These are phyloP conservation scores for Acanthococcus lagerstroemiae DNA, from an alignment of 2,888 invertebrate species.

Conservation along the genomic window DNA sequence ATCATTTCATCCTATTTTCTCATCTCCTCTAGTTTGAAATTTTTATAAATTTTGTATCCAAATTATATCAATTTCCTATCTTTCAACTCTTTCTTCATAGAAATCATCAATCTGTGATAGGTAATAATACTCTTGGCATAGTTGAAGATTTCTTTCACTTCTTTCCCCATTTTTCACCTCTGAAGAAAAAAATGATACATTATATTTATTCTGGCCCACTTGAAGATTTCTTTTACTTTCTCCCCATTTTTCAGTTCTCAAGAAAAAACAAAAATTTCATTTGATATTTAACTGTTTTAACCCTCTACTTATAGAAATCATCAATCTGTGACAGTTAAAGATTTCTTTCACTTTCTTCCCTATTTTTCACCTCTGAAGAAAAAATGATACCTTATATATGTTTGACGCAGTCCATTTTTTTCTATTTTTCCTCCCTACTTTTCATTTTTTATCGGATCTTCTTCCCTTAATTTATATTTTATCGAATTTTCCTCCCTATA, in stretches of 20 bases:
- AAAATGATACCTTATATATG: slow-evolving; percentile 3
- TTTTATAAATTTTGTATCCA: slow-evolving; percentile 2
- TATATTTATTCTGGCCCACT: slow-evolving; percentile 1
- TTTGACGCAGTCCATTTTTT: slow-evolving; percentile 1
- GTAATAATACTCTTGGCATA: slow-evolving; percentile 4
- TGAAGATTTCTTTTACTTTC: not conserved
- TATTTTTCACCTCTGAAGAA: not conserved
- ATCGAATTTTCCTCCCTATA: too few species aligned
- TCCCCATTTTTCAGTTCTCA: slow-evolving; percentile 1
- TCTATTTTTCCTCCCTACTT: too few species aligned
- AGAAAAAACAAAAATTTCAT: not conserved
- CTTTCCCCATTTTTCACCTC: slow-evolving; percentile 3
- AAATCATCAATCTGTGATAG: slow-evolving; percentile 1
- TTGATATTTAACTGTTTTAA: slow-evolving; percentile 5
- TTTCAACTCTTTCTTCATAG: slow-evolving; percentile 2
- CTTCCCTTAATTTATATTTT: too few species aligned
- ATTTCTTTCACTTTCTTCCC: not conserved
- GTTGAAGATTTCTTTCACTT: slow-evolving; percentile 5
- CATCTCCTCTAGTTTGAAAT: slow-evolving; percentile 2
- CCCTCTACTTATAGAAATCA: slow-evolving; percentile 1
- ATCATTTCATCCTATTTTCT: slow-evolving; percentile 3
- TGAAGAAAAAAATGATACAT: not conserved
- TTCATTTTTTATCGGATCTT: too few species aligned
- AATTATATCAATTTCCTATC: slow-evolving; percentile 5
- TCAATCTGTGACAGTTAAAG: not conserved